Base-by-base conservation (phyloP, 1,140 invertebrate species). In the Muscidifurax raptorellus region DNA sequence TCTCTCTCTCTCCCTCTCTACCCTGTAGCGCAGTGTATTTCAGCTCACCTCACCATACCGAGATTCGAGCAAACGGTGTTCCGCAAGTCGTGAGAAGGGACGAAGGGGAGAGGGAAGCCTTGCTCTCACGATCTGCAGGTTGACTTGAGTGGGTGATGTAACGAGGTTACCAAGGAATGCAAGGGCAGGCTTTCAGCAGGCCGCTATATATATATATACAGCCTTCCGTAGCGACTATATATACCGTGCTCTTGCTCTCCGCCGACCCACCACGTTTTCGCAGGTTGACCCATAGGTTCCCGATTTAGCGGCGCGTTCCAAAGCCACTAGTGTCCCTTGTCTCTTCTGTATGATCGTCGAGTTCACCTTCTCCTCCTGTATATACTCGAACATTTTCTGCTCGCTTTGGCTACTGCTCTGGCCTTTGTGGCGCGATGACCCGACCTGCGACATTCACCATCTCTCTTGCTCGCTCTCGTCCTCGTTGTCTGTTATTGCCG, bases 101-200 rank as follows among this genome's bases (percentile, higher is more conserved):
- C 3, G 59, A 32, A 67, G 10, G 10, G 27, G 15, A 13, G 22
- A 18, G 9, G 44, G 12, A 22, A 30, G 13, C 5, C 47, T 52
- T 22, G 13, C 47, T 52, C 47, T 22, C 47, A 74, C 83, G 84
- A 87, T 89, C 86, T 85, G 76, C 82, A 84, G 87, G 87, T 88
- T 89, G 88, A 89, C 85, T 90, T 88, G 88, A 90, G 87, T 88
- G 87, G 87, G 84, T 88, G 86, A 86, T 82, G 80, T 90, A 90
- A 90, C 86, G 71, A 89, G 87, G 82, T 90, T 90, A 89, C 71
- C 32, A 82, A 87, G 88, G 86, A 88, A 88, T 88, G 87, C 83
- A 83, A 86, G 85, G 84, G 86, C 85, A 86, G 76, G 88, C 87
- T 89, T 89, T 89, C 89, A 88, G 75, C 36, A 76, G 80, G 69